Base-by-base conservation (phyloP, 2,888 invertebrate genomes). In the Eugnorisma glareosa region DNA sequence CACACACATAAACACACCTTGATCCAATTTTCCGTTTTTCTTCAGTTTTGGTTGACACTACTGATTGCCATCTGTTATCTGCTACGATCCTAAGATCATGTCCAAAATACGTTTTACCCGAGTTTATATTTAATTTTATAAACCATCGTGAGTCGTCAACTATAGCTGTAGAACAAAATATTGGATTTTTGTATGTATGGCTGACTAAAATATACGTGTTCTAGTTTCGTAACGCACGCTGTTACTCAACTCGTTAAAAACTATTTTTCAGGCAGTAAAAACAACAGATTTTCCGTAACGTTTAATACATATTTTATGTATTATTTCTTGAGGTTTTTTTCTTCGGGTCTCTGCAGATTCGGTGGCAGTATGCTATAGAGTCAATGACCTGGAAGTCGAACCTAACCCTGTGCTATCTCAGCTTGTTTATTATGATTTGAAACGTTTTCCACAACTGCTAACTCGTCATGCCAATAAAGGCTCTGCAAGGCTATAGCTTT, bases 211-310 rank as follows among this genome's bases (percentile, higher is more conserved):
- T 82, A 85, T 31, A 70, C 59, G 28, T 59, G 85, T 67, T 66
- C 83, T 64, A 85, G 73, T 85, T 85, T 85, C 81, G 73, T 57
- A 80, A 83, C 43, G 21, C 59, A 74, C 40, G 18, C 37, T 66
- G 63, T 84, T 75, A 54, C 75, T 63, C 67, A 75, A 78, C 75
- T 67, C 54, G 70, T 82, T 63, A 54, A 35, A 79, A 75, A 64
- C 35, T 57, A 28, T 69, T 77, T 71, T 64, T 28, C 28, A 68
- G 15, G 37, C 59, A 40, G 40, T 51, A 13, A 48, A 70, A 64
- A 24, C 31, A 43, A 28, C 21, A 13, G 54, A 64, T 68, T 57
- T 81, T 51, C n/a, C 31, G 1, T 51, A 0, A 24, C 3, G 7
- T 37, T 35, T 54, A 18, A 15, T 37, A 11, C n/a, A n/a, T n/a